These are phyloP conservation scores for Acromyrmex echinatior DNA, from an alignment of 1,140 invertebrate species.

Conservation along the genomic window DNA sequence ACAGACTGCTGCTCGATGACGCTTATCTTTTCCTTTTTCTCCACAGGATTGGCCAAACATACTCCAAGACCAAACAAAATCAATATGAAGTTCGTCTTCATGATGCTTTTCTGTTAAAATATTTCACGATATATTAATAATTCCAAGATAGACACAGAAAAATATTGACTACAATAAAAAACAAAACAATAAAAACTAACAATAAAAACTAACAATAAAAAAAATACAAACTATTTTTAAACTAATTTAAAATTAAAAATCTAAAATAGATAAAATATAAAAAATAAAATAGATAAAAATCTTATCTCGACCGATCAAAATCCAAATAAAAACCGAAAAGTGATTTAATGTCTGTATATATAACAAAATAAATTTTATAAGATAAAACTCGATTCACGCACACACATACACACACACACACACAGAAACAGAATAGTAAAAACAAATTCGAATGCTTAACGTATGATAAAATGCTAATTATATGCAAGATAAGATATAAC, in stretches of 20 bases:
- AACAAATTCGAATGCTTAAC: background rate
- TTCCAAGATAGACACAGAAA: background rate
- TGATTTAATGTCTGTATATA: background rate
- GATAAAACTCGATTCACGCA: background rate
- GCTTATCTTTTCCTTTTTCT: constrained; percentile 84
- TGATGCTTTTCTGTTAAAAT: constrained; percentile 68
- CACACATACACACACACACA: too few species aligned
- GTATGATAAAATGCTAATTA: background rate
- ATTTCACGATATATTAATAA: background rate
- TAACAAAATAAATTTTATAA: background rate
- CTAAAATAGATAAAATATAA: background rate
- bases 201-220: background rate
- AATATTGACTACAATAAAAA: background rate
- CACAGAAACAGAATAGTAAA: background rate
- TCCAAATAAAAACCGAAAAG: background rate
- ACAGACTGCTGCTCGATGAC: constrained; percentile 83
- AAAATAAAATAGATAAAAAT: background rate
- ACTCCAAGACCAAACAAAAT: constrained; percentile 73
- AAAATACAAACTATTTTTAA: constrained; percentile 1
- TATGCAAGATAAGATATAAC: background rate
- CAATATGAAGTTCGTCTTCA: constrained; percentile 79
- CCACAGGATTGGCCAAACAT: constrained; percentile 81
- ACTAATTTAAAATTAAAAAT: background rate
- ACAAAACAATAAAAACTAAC: background rate
- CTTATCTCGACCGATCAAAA: background rate